Evolutionary conservation across 1,140 invertebrate species (phyloP), one percentile per base, ranked within the genome.

Genomic region (Chironomus tepperi): DNA sequence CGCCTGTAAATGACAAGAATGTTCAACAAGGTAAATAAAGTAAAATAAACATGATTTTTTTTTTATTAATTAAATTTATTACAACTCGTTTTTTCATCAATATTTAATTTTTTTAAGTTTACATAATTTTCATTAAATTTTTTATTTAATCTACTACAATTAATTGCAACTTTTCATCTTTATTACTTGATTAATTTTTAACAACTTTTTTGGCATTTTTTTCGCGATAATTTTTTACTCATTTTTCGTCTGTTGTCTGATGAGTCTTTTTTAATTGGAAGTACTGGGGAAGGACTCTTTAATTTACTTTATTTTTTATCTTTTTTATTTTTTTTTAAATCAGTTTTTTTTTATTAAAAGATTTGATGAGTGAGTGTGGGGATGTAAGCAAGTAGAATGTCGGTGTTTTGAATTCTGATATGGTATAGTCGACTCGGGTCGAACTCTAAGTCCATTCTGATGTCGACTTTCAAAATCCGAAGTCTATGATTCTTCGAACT

Each of bases 81-180:
- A 21, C 65, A 70, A 70, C 65, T 70, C 65, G 16, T 70, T 70
- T 70, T 70, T 70, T 70, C 65, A 70, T 70, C 65, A 70, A 70
- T 70, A 70, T 70, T 70, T 57, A 18, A 70, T 19, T 18, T n/a
- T 47, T 15, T 10, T 70, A 70, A 70, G 8, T 70, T 70, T 70
- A 70, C 65, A 70, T 70, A 70, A 57, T 57, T 67, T 67, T 67
- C 64, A 67, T 67, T 19, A 67, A 67, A 2, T 34, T 34, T 34
- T 34, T 34, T 34, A 34, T 57, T 57, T 57, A n/a, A 57, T 57
- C 47, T 57, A 57, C 47, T 57, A 57, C 47, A 57, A 15, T 57
- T 57, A 57, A 57, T 57, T 57, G 47, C 47, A 57, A 57, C n/a
- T 57, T 57, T 47, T 34, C 24, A 5, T 34, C 24, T 34, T 34